Conservation (phyloP, 2,888 invertebrate species). For the Uloborus plumipes region DNA sequence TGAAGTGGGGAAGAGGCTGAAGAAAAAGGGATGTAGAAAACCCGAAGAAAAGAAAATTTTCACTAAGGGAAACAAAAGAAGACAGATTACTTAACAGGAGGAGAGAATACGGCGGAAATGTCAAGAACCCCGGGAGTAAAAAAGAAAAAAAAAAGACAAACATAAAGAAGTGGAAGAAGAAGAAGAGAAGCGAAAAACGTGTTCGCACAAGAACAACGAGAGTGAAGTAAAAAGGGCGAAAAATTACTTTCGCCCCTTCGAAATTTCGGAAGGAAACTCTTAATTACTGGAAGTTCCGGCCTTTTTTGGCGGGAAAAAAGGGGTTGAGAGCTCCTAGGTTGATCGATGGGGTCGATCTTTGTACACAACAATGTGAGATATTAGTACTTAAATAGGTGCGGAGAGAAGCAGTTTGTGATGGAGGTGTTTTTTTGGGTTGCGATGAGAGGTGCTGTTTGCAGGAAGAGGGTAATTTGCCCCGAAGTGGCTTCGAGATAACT, state of each 20-base stretch:
- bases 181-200: conserved; percentile 24
- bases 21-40: conserved; percentile 1
- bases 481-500: too few relatives aligned
- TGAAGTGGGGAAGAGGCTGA: not conserved
- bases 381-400: too few relatives aligned
- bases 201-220: conserved; percentile 30
- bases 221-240: conserved; percentile 35
- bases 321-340: too few relatives aligned
- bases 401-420: too few relatives aligned
- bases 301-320: conserved; percentile 1
- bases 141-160: conserved; percentile 25
- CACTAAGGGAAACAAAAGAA: conserved; percentile 42
- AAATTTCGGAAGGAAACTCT: conserved; percentile 56
- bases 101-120: conserved; percentile 43
- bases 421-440: too few relatives aligned
- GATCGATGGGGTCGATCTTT: too few relatives aligned
- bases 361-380: too few relatives aligned
- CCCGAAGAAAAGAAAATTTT: conserved; percentile 5
- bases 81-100: conserved; percentile 51
- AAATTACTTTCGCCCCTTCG: conserved; percentile 49
- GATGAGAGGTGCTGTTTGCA: too few relatives aligned
- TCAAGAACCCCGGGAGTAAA: conserved; percentile 31
- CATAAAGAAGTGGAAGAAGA: conserved; percentile 6
- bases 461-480: too few relatives aligned
- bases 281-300: conserved; percentile 49